Evolutionary conservation across 2,888 invertebrate species (phyloP).

Genomic region (Pycnomerus fuliginosus): DNA sequence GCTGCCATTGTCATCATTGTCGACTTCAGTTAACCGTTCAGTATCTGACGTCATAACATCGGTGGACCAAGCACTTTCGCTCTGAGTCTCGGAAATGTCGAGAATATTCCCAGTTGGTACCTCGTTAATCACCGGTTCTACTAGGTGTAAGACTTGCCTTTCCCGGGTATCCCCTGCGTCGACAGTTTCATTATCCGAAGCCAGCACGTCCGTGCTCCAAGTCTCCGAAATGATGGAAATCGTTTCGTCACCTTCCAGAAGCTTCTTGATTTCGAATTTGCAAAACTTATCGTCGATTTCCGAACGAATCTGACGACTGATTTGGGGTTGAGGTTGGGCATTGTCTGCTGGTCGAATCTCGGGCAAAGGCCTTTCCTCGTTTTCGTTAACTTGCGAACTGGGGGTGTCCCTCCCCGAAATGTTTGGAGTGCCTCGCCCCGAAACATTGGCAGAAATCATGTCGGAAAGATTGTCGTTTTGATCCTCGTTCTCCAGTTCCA

Average conservation of each 20-base stretch:
- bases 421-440: conserved; percentile 91
- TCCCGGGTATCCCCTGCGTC: conserved; percentile 59
- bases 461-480: conserved; percentile 94
- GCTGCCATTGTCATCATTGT: conserved; percentile 66
- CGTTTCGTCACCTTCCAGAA: conserved; percentile 83
- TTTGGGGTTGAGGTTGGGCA: conserved; percentile 55
- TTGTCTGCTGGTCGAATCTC: conserved; percentile 44
- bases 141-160: conserved; percentile 49
- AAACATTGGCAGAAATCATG: conserved; percentile 95
- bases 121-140: conserved; percentile 50
- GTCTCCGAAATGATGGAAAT: conserved; percentile 97
- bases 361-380: conserved; percentile 46
- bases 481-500: conserved; percentile 83
- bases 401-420: conserved; percentile 97
- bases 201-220: conserved; percentile 97
- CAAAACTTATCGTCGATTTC: conserved; percentile 99
- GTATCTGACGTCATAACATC: conserved; percentile 94
- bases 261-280: conserved; percentile 91
- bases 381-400: conserved; percentile 82
- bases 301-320: conserved; percentile 79
- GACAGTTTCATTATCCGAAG: conserved; percentile 93
- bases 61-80: conserved; percentile 96
- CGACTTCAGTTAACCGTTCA: conserved; percentile 82
- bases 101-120: conserved; percentile 51
- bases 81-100: conserved; percentile 88